Percentiles rank a stretch among this genome's conserved stretches.
Conservation (phyloP, 2,888 invertebrate genomes). For the Sialis lutaria region DNA sequence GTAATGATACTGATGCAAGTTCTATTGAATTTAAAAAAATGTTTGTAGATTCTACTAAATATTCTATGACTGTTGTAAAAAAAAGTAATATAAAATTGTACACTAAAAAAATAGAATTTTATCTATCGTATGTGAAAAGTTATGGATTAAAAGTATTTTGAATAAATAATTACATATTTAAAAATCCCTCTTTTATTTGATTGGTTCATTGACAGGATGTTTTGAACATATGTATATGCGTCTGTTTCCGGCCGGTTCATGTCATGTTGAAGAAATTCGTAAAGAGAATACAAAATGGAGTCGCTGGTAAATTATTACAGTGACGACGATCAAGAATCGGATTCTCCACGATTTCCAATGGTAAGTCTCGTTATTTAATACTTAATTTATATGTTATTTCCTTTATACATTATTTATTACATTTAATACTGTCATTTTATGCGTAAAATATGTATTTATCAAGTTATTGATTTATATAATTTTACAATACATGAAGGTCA, state of each 20-base stretch:
- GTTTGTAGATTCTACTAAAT: constrained; percentile 10
- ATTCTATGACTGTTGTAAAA: constrained; percentile 21
- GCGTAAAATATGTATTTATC: no score
- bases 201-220: no score
- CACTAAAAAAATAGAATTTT: constrained; percentile 54
- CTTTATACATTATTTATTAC: no score
- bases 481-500: no score
- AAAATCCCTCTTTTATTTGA: no score
- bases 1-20: constrained; percentile 2
- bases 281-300: constrained; percentile 36
- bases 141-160: not conserved
- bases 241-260: no score
- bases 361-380: not conserved
- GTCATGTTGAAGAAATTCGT: no score
- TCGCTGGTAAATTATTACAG: constrained; percentile 61
- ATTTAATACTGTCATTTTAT: no score
- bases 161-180: not conserved
- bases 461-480: no score
- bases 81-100: constrained; percentile 33
- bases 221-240: no score
- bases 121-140: constrained; percentile 43
- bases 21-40: not conserved
- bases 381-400: no score
- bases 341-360: not conserved
- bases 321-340: constrained; percentile 48